These are phyloP conservation scores for Pocillopora damicornis DNA, from an alignment of 64 coral and sea anemone genomes.

Conservation along the genomic window DNA sequence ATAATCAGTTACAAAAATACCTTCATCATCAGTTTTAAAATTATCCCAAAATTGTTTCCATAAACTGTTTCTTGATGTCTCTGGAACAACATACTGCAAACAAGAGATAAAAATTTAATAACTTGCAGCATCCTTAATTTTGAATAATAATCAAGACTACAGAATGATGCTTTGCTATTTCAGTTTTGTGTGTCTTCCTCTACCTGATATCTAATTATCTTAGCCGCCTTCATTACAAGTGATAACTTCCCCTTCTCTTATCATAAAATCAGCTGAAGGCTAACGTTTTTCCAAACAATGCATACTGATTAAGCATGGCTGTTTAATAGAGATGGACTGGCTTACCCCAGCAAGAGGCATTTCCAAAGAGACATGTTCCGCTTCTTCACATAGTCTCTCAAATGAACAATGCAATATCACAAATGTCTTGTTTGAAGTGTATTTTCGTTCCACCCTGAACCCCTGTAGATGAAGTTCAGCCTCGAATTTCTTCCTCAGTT, in stretches of 20 bases:
- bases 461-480: constrained; percentile 57
- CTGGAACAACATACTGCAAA: constrained; percentile 86
- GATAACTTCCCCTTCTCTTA: no score
- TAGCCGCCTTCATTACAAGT: no score
- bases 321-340: neutral
- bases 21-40: constrained; percentile 90
- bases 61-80: constrained; percentile 40
- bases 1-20: constrained; percentile 1
- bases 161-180: no score
- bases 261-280: no score
- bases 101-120: neutral
- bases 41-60: constrained; percentile 59
- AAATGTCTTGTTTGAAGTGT: constrained; percentile 69
- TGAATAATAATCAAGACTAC: no score
- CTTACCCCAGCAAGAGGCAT: constrained; percentile 96
- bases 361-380: constrained; percentile 78
- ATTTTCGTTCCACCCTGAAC: constrained; percentile 75
- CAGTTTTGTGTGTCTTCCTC: no score
- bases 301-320: no score
- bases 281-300: no score
- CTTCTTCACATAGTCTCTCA: constrained; percentile 93
- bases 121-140: neutral
- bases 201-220: no score
- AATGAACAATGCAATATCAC: constrained; percentile 87
- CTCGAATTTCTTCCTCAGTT: constrained; percentile 78